Evolutionary conservation across 2,113 vertebrate species (phyloP).

Genomic region (Lagopus leucura): DNA sequence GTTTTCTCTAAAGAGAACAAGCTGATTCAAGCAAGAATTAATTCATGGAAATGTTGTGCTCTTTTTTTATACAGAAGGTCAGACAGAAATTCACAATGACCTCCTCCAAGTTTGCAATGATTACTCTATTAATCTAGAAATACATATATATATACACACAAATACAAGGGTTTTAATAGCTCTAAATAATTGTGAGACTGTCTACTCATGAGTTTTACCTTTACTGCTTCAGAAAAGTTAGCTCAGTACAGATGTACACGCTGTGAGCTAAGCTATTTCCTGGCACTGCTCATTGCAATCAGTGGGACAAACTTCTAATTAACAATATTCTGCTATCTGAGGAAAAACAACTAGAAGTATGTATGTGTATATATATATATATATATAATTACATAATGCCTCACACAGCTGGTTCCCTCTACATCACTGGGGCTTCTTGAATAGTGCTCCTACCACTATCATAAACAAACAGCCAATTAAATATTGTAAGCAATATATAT

Average conservation of each 20-base stretch:
- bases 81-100: conserved; percentile 18
- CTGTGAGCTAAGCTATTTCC: neutral
- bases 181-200: neutral
- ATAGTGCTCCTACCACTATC: neutral
- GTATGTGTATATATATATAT: accelerated
- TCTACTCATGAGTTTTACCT: neutral
- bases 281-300: neutral
- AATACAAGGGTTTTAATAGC: conserved; percentile 6
- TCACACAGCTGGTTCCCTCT: neutral
- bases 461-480: neutral
- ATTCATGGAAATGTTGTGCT: neutral
- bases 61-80: neutral
- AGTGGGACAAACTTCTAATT: neutral
- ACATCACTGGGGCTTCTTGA: neutral
- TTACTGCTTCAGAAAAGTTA: neutral
- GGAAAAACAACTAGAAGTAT: neutral
- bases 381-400: neutral
- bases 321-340: neutral
- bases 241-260: neutral
- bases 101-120: conserved; percentile 41
- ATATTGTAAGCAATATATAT: neutral
- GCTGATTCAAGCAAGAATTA: conserved; percentile 30
- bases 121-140: conserved; percentile 28
- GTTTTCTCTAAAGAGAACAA: neutral
- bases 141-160: neutral